These are phyloP conservation scores for Phymorhynchus buccinoides DNA, from an alignment of 1,140 invertebrate species.

Conservation along the genomic window DNA sequence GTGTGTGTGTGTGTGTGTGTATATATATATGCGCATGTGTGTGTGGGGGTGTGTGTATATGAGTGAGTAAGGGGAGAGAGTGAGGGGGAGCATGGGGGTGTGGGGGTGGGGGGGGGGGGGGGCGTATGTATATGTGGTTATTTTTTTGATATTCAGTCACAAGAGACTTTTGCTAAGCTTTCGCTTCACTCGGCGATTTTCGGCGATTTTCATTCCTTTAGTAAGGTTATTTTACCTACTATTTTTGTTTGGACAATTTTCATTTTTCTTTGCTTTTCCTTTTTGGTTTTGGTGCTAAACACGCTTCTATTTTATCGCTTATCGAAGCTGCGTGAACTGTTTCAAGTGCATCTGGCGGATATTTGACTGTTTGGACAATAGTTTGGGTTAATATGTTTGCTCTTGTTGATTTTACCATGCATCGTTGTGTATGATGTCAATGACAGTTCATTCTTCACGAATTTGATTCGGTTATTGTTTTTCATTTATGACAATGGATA, in stretches of 20 bases:
- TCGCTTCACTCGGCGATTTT: too few species aligned
- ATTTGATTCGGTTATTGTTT: not conserved
- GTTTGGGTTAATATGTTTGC: not conserved
- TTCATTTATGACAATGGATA: not conserved
- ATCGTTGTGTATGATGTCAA: not conserved
- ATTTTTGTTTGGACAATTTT: not conserved
- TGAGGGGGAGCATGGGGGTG: too few species aligned
- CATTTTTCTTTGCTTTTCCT: not conserved
- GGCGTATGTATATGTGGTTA: too few species aligned
- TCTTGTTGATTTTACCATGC: not conserved
- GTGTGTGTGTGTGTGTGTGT: too few species aligned
- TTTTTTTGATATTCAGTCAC: too few species aligned
- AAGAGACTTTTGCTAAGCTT: too few species aligned
- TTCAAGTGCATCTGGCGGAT: not conserved
- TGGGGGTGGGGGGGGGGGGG: too few species aligned
- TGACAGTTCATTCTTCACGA: not conserved
- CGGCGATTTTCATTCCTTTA: too few species aligned
- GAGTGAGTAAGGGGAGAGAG: too few species aligned
- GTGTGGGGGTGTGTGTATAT: too few species aligned
- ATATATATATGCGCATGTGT: too few species aligned
- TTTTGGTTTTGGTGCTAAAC: not conserved
- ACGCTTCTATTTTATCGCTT: not conserved
- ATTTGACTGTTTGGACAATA: not conserved
- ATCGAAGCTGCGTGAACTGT: not conserved
- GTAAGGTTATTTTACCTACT: not conserved